phyloP scores from a whole-genome alignment of 2,888 invertebrate species.

The Folsomia manolachei region DNA sequence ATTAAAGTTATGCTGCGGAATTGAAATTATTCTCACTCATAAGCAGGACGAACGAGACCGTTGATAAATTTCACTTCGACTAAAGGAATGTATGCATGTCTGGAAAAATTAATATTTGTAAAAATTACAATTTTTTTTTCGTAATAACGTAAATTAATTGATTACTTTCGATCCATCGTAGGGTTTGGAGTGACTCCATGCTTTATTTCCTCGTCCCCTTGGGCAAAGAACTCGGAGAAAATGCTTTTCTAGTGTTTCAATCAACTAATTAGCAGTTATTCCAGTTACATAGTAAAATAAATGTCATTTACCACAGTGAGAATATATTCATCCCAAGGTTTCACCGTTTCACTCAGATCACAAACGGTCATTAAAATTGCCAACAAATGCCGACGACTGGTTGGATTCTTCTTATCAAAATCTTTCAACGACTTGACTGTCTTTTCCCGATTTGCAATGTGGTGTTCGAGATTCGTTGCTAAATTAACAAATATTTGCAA shows the following conservation, averaged over 20 bases:
- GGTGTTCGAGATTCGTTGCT: not conserved
- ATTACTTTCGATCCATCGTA: conserved; percentile 34
- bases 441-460: not conserved
- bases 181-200: conserved; percentile 29
- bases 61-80: conserved; percentile 29
- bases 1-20: no score
- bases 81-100: conserved; percentile 27
- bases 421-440: conserved; percentile 1
- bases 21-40: conserved; percentile 20
- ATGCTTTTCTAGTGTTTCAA: conserved; percentile 21
- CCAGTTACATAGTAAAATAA: no score
- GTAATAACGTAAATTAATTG: no score
- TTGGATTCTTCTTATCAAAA: conserved; percentile 16
- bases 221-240: conserved; percentile 31
- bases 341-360: conserved; percentile 28
- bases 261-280: not conserved
- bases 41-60: conserved; percentile 27
- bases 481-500: no score
- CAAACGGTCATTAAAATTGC: conserved; percentile 27
- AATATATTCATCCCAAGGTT: conserved; percentile 29
- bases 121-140: no score
- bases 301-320: conserved; percentile 1
- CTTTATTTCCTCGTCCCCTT: conserved; percentile 31
- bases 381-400: conserved; percentile 18
- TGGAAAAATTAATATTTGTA: no score